These are phyloP conservation scores for Pionites leucogaster DNA, from an alignment of 2,113 vertebrate genomes.

Conservation along the genomic window DNA sequence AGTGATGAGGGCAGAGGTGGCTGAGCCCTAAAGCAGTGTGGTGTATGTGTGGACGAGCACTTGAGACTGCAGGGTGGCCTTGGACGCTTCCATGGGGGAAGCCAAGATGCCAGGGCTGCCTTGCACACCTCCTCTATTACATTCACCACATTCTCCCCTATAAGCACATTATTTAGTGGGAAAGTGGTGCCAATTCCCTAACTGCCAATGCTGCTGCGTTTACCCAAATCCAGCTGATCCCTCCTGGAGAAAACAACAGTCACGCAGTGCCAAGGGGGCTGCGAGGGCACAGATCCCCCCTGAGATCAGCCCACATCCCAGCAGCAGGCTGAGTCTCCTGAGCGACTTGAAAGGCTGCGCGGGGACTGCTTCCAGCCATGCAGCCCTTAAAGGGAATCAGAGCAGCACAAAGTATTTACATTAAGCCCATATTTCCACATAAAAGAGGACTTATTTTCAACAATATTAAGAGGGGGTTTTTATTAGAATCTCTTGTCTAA, in stretches of 20 bases:
- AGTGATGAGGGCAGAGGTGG: background rate
- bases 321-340: background rate
- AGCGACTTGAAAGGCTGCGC: background rate
- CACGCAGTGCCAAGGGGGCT: background rate
- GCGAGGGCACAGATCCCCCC: background rate
- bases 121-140: background rate
- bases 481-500: conserved; percentile 4
- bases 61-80: background rate
- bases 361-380: background rate
- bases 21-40: background rate
- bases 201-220: background rate
- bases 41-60: rapidly evolving
- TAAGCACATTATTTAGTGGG: background rate
- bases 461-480: background rate
- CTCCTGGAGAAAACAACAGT: background rate
- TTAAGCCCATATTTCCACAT: background rate
- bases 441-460: conserved; percentile 8
- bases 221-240: background rate
- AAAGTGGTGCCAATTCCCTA: background rate
- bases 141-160: rapidly evolving
- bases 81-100: background rate
- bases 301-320: background rate
- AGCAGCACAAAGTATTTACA: background rate
- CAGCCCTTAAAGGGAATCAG: background rate
- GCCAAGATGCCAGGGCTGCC: background rate